A percentile compares a stretch with the other conserved stretches of the same genome.
Conservation (phyloP, 1,140 invertebrate genomes). For the Eriosoma lanigerum region DNA sequence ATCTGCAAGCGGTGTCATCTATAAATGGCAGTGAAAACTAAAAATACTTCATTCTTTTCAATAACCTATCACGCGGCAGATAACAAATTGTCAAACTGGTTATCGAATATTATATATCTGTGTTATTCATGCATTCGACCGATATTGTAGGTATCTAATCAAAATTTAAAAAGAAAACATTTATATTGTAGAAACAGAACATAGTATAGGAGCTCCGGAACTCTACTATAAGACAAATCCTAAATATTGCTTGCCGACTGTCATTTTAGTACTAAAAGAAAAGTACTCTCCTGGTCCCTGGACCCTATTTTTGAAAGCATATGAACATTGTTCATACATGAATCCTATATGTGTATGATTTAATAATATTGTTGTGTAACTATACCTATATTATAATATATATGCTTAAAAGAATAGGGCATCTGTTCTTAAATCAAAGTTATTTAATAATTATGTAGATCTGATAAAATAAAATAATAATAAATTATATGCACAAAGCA, state of each 20-base stretch:
- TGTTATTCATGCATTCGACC: conserved; percentile 40
- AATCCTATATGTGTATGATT: background rate
- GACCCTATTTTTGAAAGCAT: conserved; percentile 18
- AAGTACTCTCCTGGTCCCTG: background rate
- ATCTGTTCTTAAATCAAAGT: conserved; percentile 29
- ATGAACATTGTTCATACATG: background rate
- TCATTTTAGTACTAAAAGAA: conserved; percentile 8
- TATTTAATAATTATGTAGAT: conserved; percentile 35
- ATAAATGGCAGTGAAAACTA: conserved; percentile 45
- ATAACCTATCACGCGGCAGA: conserved; percentile 30
- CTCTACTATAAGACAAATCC: conserved; percentile 6
- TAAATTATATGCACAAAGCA: conserved; percentile 29
- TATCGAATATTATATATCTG: conserved; percentile 38
- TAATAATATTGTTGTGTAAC: background rate
- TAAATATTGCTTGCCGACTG: conserved; percentile 25
- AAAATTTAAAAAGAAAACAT: conserved; percentile 13
- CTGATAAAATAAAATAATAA: conserved; percentile 36
- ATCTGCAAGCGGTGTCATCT: conserved; percentile 39
- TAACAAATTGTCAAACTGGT: conserved; percentile 35
- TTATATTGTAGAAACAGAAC: conserved; percentile 31
- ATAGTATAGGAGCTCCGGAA: background rate
- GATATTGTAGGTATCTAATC: conserved; percentile 13
- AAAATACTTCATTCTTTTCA: conserved; percentile 35
- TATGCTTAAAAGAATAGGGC: background rate
- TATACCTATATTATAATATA: too few relatives aligned